Conservation (phyloP, 1,140 invertebrate species). For the Aphis craccivora region DNA sequence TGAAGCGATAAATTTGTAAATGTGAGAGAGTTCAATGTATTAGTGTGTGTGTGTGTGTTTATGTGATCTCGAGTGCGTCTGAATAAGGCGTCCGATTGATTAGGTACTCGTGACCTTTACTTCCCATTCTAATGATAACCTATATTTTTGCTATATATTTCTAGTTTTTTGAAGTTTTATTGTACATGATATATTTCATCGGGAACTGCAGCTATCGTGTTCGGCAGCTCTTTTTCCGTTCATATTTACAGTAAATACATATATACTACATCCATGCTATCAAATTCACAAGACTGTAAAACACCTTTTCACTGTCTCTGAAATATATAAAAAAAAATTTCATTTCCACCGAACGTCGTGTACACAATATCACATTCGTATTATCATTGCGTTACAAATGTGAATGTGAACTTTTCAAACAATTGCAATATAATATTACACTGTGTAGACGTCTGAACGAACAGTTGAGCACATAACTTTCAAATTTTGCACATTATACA, state of each 20-base stretch:
- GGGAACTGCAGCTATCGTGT: neutral
- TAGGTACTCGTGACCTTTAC: too few species aligned
- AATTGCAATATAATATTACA: neutral
- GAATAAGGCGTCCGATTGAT: too few species aligned
- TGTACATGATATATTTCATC: neutral
- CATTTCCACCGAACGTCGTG: too few species aligned
- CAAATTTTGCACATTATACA: neutral
- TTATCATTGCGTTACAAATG: neutral
- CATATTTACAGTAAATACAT: neutral
- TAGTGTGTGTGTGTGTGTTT: too few species aligned
- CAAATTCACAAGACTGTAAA: neutral
- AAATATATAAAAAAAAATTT: neutral
- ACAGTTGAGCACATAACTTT: neutral
- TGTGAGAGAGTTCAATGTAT: too few species aligned
- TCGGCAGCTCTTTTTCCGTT: neutral
- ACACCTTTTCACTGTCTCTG: neutral
- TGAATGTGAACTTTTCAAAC: neutral
- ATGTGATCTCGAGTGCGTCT: too few species aligned
- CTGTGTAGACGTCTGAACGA: neutral
- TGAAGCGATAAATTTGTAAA: too few species aligned
- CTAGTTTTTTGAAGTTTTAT: neutral
- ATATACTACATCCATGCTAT: too few species aligned
- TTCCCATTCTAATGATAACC: neutral
- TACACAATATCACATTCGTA: neutral
- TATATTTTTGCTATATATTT: neutral